Evolutionary conservation across 2,113 vertebrate species (phyloP).

Genomic region (Puma concolor): DNA sequence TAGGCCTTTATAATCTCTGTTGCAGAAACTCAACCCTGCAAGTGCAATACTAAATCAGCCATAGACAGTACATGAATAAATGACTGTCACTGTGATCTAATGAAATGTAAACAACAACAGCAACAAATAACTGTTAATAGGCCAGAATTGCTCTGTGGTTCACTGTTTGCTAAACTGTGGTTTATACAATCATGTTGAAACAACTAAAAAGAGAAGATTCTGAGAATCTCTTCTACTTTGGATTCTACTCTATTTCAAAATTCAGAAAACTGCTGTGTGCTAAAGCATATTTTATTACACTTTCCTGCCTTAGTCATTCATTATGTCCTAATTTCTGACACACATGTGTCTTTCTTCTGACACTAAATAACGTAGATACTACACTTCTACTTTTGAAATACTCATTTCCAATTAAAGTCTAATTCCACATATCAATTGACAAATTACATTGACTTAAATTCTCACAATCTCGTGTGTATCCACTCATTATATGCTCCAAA

Average conservation of each 20-base stretch:
- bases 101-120: not conserved
- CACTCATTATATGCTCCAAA: not conserved
- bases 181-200: not conserved
- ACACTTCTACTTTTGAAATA: slow-evolving; percentile 3
- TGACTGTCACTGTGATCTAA: not conserved
- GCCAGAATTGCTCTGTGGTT: not conserved
- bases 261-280: not conserved
- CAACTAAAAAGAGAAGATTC: not conserved
- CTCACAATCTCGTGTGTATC: not conserved
- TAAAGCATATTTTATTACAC: not conserved
- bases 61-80: not conserved
- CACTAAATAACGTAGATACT: not conserved
- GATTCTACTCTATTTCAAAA: not conserved
- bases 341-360: not conserved
- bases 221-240: not conserved
- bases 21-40: not conserved
- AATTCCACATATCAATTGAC: not conserved
- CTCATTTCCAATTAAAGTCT: slow-evolving; percentile 1
- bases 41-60: not conserved
- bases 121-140: not conserved
- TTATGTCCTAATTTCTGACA: not conserved
- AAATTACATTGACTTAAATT: slow-evolving; percentile 7
- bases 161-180: not conserved
- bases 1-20: not conserved
- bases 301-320: not conserved